phyloP scores from a whole-genome alignment of 2,113 vertebrate species.

The Canis aureus region DNA sequence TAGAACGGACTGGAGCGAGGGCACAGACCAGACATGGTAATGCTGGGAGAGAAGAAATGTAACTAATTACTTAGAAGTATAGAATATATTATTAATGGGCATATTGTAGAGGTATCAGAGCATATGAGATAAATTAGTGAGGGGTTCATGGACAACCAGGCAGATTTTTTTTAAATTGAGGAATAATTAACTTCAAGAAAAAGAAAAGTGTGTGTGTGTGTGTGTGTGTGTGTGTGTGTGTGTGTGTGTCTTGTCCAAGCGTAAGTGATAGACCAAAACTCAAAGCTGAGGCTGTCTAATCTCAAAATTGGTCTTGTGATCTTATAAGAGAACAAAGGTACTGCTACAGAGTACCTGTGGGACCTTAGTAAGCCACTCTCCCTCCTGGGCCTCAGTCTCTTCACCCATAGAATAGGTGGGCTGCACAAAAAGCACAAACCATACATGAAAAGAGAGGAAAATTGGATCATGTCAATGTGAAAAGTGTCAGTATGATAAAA shows the following conservation, averaged over 20 bases:
- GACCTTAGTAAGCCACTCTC: background rate
- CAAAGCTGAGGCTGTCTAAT: background rate
- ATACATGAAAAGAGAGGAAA: background rate
- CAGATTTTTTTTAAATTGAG: background rate
- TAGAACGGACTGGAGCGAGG: background rate
- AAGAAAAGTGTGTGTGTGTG: background rate
- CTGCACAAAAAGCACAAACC: background rate
- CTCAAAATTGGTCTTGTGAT: background rate
- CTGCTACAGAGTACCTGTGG: background rate
- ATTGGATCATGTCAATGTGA: background rate
- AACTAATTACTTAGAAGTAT: background rate
- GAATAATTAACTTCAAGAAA: background rate
- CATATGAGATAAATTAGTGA: background rate
- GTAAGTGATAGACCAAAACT: background rate
- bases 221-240: background rate
- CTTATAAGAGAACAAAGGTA: background rate
- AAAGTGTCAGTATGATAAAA: background rate
- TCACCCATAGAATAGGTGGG: background rate
- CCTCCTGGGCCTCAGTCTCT: background rate
- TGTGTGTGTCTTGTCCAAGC: background rate
- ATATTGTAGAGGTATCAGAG: background rate
- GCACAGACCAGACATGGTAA: background rate
- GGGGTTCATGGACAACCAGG: background rate
- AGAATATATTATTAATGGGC: background rate
- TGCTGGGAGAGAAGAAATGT: background rate